Conservation (phyloP, 2,797 vertebrate genomes). For the Gymnodraco acuticeps region DNA sequence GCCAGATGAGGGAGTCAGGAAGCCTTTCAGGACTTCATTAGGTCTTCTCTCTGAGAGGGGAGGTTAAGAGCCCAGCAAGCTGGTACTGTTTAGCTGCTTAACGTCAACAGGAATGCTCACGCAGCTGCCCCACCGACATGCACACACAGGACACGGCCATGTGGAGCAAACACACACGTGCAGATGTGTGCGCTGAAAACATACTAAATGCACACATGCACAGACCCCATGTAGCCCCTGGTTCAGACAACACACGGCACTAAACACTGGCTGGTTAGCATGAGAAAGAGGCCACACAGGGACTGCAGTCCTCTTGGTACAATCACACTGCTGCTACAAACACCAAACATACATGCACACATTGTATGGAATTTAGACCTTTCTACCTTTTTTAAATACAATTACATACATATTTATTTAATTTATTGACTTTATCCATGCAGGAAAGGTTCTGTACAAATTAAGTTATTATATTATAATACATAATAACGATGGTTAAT, state of each 20-base stretch:
- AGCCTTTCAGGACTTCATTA: constrained; percentile 91
- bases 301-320: constrained; percentile 58
- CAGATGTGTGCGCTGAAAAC: constrained; percentile 18
- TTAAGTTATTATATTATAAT: too few relatives aligned
- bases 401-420: constrained; percentile 34
- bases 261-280: constrained; percentile 67
- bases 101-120: constrained; percentile 87
- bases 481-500: not conserved
- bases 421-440: too few relatives aligned
- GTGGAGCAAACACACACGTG: constrained; percentile 27
- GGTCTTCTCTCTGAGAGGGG: constrained; percentile 79
- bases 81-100: constrained; percentile 89
- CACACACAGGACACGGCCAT: constrained; percentile 47
- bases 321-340: constrained; percentile 60
- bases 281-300: constrained; percentile 74
- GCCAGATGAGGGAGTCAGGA: constrained; percentile 88
- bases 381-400: constrained; percentile 25
- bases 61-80: constrained; percentile 87
- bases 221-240: constrained; percentile 48
- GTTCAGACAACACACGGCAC: constrained; percentile 52
- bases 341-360: constrained; percentile 44
- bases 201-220: constrained; percentile 16
- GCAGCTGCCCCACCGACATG: constrained; percentile 78
- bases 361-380: constrained; percentile 10
- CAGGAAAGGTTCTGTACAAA: too few relatives aligned